A percentile compares a stretch with the other conserved stretches of the same genome.
phyloP scores from a whole-genome alignment of 2,888 invertebrate genomes.

The Villa cingulata region DNA sequence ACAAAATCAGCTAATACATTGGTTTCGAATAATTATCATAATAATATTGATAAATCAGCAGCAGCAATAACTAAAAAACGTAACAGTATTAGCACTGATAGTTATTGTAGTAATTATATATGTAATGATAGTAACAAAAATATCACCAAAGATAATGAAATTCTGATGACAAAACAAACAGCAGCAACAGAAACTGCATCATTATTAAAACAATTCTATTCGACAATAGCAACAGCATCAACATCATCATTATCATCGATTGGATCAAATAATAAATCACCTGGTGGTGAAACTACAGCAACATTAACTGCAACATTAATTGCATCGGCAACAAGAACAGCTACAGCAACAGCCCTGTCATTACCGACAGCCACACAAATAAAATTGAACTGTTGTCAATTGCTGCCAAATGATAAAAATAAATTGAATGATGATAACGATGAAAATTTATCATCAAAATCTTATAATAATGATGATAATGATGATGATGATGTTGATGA shows the following conservation, averaged over 20 bases:
- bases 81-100: neutral
- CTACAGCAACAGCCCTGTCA: neutral
- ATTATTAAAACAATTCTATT: neutral
- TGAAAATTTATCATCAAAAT: no score
- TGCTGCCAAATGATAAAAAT: neutral
- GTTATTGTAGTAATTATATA: neutral
- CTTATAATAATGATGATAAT: neutral
- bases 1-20: neutral
- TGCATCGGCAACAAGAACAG: neutral
- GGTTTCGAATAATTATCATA: neutral
- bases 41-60: neutral
- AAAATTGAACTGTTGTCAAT: neutral
- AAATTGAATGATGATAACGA: neutral
- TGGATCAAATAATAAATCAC: neutral
- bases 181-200: neutral
- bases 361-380: conserved; percentile 5
- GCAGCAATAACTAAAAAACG: neutral
- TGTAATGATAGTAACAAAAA: neutral
- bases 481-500: neutral
- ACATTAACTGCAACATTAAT: neutral
- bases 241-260: neutral
- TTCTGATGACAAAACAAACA: no score
- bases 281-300: neutral
- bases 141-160: neutral
- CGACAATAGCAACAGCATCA: neutral